phyloP scores from a whole-genome alignment of 1,140 invertebrate species.

The Drosophila takahashii region DNA sequence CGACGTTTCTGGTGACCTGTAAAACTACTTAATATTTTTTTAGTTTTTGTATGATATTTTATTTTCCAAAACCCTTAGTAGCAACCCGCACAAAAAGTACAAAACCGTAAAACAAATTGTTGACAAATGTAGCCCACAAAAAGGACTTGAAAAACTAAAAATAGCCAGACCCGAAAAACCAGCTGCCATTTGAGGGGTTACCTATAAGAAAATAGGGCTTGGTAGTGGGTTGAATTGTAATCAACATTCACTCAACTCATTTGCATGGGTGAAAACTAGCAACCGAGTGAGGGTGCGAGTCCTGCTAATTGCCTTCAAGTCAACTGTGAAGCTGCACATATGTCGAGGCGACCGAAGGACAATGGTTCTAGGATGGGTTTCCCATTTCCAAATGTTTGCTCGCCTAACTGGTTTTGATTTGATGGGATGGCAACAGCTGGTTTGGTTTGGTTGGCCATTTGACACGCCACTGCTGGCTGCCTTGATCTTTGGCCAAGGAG shows the following conservation, averaged over 20 bases:
- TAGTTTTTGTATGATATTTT: background rate
- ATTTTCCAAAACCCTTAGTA: no score
- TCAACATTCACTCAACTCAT: constrained; percentile 47
- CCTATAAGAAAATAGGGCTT: constrained; percentile 14
- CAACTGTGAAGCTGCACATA: constrained; percentile 78
- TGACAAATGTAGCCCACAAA: constrained; percentile 33
- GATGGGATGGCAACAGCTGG: constrained; percentile 66
- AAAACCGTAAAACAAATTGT: constrained; percentile 26
- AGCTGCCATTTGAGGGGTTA: constrained; percentile 41
- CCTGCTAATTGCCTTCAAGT: constrained; percentile 62
- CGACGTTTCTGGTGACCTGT: background rate
- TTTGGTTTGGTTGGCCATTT: constrained; percentile 47
- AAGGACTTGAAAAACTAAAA: constrained; percentile 18
- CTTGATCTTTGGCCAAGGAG: constrained; percentile 69
- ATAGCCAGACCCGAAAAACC: constrained; percentile 31
- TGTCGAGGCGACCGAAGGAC: constrained; percentile 44
- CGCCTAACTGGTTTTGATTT: constrained; percentile 65
- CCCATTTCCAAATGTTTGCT: constrained; percentile 65
- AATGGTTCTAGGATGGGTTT: constrained; percentile 43
- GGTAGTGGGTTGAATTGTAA: constrained; percentile 19
- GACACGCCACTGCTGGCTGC: constrained; percentile 53
- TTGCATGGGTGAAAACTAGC: constrained; percentile 52
- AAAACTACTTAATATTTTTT: background rate
- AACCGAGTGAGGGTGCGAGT: constrained; percentile 49
- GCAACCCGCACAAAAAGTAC: background rate